Evolutionary conservation across 23 tunicate species (phyloP).

Genomic region (Styela clava): DNA sequence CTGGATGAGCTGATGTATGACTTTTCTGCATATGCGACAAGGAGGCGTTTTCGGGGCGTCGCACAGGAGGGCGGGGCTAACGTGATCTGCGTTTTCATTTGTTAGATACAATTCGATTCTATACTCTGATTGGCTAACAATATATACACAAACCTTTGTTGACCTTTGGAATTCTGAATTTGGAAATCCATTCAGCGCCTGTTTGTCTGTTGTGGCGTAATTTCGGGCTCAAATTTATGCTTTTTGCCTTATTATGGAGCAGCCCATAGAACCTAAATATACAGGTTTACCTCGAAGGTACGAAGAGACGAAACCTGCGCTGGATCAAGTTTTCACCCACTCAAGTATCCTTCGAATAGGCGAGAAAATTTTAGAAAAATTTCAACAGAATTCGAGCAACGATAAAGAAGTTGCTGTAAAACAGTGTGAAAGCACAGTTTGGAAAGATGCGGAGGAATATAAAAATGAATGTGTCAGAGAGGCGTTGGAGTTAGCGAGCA

Average conservation of each 20-base stretch:
- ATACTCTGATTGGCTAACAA: too few relatives aligned
- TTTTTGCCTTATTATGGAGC: constrained; percentile 16
- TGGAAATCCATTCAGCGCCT: too few relatives aligned
- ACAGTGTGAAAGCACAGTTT: constrained; percentile 35
- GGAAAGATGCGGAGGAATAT: constrained; percentile 74
- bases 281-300: constrained; percentile 56
- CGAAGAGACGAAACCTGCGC: constrained; percentile 88
- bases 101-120: too few relatives aligned
- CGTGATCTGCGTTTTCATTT: too few relatives aligned
- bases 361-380: constrained; percentile 29
- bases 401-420: constrained; percentile 36
- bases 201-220: too few relatives aligned
- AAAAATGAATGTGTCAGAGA: constrained; percentile 69
- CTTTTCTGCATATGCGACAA: too few relatives aligned
- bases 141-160: too few relatives aligned
- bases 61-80: too few relatives aligned
- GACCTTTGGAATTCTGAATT: too few relatives aligned
- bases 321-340: constrained; percentile 75
- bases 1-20: too few relatives aligned
- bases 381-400: constrained; percentile 15
- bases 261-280: constrained; percentile 22
- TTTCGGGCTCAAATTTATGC: too few relatives aligned
- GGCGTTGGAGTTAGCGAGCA: constrained; percentile 35
- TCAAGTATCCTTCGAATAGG: constrained; percentile 57
- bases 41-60: too few relatives aligned